Base-by-base conservation (phyloP, 2,797 vertebrate genomes). In the Bradypodion ventrale region DNA sequence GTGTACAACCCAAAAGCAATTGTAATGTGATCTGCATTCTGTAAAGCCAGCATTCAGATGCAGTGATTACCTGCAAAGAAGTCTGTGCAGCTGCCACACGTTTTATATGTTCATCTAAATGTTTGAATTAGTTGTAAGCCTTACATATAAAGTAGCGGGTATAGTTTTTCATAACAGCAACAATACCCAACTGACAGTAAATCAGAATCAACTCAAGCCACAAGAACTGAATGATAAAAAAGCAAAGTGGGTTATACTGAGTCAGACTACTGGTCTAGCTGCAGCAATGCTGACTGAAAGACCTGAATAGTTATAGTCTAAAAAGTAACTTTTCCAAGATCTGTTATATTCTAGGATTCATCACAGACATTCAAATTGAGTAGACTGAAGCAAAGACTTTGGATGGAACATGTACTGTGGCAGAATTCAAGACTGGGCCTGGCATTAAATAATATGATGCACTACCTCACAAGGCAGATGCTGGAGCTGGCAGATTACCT, bases 61-160 rank as follows among this genome's bases (percentile, higher is more conserved):
- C 42, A 78, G 7, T 73, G 56, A 78, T 84, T 72, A 73, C 56
- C 63, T 78, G 68, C 59, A 63, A 83, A 59, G 25, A 78, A 84
- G 32, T 60, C 68, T 63, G 63, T 72, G 75, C 42, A 78, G 66
- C 44, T 37, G 75, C 32, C 42, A 23, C 32, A 19, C 32, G 49
- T 63, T 73, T 78, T 78, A 42, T 72, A 62, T 49, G 42, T 70
- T 49, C 66, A 7, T 35, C 66, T 70, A 70, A 78, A 62, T 5
- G 29, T 78, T 78, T 70, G 66, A 83, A 69, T 77, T 69, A 60
- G 13, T 70, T 10, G 29, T 42, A 76, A 59, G 63, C 19, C 32
- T 83, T 70, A 60, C 21, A 60, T 70, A 42, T 46, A 59, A 77
- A 76, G 37, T 76, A 56, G 44, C 59, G 75, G 32, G 15, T 21